Evolutionary conservation across 2,888 invertebrate genomes (phyloP), one percentile per base, ranked within the genome.

Genomic region (Brenthis hecate): DNA sequence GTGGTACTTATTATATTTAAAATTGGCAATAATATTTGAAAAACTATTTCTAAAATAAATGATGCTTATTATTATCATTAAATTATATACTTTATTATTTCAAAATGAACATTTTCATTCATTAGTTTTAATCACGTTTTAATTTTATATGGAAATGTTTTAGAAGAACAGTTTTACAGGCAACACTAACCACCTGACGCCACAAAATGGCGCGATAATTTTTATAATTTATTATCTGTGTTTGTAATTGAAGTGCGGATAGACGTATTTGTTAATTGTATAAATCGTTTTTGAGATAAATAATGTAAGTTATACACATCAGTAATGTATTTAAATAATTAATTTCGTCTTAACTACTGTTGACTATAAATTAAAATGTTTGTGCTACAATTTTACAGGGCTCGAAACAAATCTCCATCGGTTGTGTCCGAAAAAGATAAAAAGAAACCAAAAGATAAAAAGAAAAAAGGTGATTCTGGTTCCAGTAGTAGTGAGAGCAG

Each of bases 401-500:
- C 96, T 78, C 95, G 96, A 81, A 95, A 95, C 81, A 95, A 95
- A 81, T 95, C 96, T 51, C 95, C 96, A 70, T 94, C 96, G 43
- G 95, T 95, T 75, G 92, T 93, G 55, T 94, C 95, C 28, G 95
- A 95, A 72, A 95, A 95, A 83, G 96, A 96, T 75, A 96, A 96
- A 84, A 96, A 97, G 82, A 93, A 95, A 79, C 86, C 86, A 66
- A 89, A 90, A 71, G 90, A 91, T 72, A 94, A 93, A 78, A 96
- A 96, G 83, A 96, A 95, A 83, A 94, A 95, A 74, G 94, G 94
- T 70, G 95, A 94, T 69, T 96, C 96, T 28, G 96, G 96, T 53
- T 96, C 96, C 1, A 96, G 96, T 71, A 96, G 96, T 80, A 96
- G 96, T 83, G 96, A 96, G 66, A 96, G 96, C 79, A 96, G 96